Evolutionary conservation across 2,113 vertebrate species (phyloP).

Genomic region (Alethe castanea): DNA sequence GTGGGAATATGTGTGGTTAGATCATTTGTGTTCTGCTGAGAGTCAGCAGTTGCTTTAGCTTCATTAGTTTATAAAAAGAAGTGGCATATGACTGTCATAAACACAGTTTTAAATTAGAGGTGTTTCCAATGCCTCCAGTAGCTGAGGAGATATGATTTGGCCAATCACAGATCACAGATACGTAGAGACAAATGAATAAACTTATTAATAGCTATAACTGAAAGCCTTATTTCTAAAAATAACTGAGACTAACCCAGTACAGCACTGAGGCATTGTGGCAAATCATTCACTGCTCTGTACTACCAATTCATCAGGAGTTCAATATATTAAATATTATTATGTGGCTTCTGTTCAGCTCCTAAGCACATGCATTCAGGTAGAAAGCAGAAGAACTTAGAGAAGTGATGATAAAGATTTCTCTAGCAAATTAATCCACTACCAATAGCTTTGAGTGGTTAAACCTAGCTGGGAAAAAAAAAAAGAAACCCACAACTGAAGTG

Average conservation of each 20-base stretch:
- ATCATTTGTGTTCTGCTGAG: neutral
- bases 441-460: neutral
- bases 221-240: neutral
- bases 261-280: neutral
- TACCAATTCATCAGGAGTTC: neutral
- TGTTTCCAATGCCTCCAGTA: neutral
- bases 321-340: neutral
- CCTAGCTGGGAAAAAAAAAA: neutral
- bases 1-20: neutral
- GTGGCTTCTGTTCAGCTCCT: neutral
- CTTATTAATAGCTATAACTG: neutral
- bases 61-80: neutral
- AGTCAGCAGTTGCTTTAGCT: neutral
- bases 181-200: neutral
- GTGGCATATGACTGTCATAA: neutral
- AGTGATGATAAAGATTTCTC: neutral
- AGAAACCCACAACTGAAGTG: neutral
- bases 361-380: rapidly evolving
- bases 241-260: neutral
- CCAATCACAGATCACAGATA: neutral
- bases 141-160: neutral
- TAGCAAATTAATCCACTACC: neutral
- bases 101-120: neutral
- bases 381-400: neutral
- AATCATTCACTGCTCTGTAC: neutral